Evolutionary conservation across 1,140 invertebrate genomes (phyloP), one percentile per base, ranked within the genome.

Genomic region (Leguminivora glycinivorella): DNA sequence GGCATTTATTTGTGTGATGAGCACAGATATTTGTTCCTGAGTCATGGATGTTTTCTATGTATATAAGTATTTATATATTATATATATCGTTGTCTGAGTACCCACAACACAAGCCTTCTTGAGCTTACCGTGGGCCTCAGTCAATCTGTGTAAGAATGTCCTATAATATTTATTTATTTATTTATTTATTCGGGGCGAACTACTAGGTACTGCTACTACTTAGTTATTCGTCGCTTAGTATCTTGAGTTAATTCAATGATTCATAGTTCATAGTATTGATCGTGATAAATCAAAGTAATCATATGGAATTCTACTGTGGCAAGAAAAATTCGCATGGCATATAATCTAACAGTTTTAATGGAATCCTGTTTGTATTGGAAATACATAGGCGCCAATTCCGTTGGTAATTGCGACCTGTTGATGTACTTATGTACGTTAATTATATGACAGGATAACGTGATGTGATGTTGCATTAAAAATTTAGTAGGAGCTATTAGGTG

Each of bases 321-420:
- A 52, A 10, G 43, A 47, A 26, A 63, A 29, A 63, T 63, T 7
- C 19, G 9, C 29, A 1, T 10, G 9, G 22, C 14, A 40, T 43
- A 67, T 38, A 40, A 68, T 24, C 1, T 4, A 68, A 22, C 19
- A 52, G 17, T 52, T 19, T 14, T 43, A 43, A 52, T 22, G 47
- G 47, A 52, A 52, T 69, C 31, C 68, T 14, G 38, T 56, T 7
- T 47, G 34, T n/a, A 69, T 69, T 34, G 52, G 47, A 43, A 43
- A 43, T 3, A n/a, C 14, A 43, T 43, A n/a, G n/a, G 40, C 14
- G 40, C n/a, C 40, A 17, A 38, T 43, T 43, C 40, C 40, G 5
- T 17, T 17, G 40, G 10, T 43, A 43, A 43, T 43, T 43, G 40
- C 40, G 14, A 43, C n/a, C n/a, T n/a, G n/a, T n/a, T n/a, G n/a